Conservation (phyloP, 2,888 invertebrate species). For the Microctonus brassicae region DNA sequence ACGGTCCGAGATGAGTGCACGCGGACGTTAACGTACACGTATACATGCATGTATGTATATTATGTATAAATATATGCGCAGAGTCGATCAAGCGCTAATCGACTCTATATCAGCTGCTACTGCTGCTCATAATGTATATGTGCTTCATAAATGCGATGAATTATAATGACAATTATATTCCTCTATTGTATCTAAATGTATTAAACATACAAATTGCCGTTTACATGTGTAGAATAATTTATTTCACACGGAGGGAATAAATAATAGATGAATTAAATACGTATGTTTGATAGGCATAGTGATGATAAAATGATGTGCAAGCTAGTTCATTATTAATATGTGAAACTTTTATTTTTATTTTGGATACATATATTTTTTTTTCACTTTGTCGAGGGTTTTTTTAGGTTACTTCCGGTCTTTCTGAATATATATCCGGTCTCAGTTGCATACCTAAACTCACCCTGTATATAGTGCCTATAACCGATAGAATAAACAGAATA, state of each 20-base stretch:
- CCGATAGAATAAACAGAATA: too few species aligned
- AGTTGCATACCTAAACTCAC: too few species aligned
- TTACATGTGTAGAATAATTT: not conserved
- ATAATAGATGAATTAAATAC: too few species aligned
- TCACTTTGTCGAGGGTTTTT: too few species aligned
- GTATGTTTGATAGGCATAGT: too few species aligned
- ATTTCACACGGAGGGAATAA: not conserved
- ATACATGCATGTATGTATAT: not conserved
- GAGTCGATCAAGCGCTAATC: conserved; percentile 25
- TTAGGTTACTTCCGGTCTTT: too few species aligned
- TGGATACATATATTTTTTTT: too few species aligned
- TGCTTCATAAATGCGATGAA: conserved; percentile 6
- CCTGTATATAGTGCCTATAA: too few species aligned
- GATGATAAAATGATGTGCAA: too few species aligned
- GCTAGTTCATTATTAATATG: too few species aligned
- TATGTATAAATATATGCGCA: conserved; percentile 2
- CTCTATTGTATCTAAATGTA: conserved; percentile 5
- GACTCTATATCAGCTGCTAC: conserved; percentile 32
- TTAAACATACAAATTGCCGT: not conserved
- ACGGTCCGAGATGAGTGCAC: conserved; percentile 13
- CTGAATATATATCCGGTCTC: too few species aligned
- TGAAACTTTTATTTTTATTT: too few species aligned
- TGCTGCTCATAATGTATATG: not conserved
- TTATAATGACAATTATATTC: conserved; percentile 7
- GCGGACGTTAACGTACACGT: not conserved